These are phyloP conservation scores for Setipinna tenuifilis DNA, from an alignment of 2,797 vertebrate genomes.

Conservation along the genomic window DNA sequence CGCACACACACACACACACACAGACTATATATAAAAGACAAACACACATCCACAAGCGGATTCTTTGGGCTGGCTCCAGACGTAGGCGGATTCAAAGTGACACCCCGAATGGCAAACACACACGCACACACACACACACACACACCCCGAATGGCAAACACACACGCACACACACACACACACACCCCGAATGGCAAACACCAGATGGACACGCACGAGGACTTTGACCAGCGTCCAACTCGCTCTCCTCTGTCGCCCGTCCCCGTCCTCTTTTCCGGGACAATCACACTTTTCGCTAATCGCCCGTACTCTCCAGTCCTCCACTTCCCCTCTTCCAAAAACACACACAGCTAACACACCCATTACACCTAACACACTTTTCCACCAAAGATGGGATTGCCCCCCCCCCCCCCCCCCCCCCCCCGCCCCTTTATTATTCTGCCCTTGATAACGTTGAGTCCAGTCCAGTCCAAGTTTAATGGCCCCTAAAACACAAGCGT, in stretches of 20 bases:
- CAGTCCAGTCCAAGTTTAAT: not conserved
- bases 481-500: not conserved
- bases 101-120: conserved; percentile 32
- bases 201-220: conserved; percentile 61
- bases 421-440: not conserved
- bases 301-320: not conserved
- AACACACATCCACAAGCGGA: not conserved
- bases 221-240: conserved; percentile 53
- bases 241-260: conserved; percentile 26
- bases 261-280: not conserved
- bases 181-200: conserved; percentile 35
- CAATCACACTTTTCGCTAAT: not conserved
- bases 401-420: no score
- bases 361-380: not conserved
- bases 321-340: not conserved
- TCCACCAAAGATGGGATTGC: not conserved
- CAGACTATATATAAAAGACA: not conserved
- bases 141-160: no score
- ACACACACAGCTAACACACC: not conserved
- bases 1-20: not conserved
- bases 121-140: no score
- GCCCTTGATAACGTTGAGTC: not conserved
- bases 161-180: no score
- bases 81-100: not conserved
- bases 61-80: conserved; percentile 21